Conservation (phyloP, 2,888 invertebrate species). For the Caradrina clavipalpis region DNA sequence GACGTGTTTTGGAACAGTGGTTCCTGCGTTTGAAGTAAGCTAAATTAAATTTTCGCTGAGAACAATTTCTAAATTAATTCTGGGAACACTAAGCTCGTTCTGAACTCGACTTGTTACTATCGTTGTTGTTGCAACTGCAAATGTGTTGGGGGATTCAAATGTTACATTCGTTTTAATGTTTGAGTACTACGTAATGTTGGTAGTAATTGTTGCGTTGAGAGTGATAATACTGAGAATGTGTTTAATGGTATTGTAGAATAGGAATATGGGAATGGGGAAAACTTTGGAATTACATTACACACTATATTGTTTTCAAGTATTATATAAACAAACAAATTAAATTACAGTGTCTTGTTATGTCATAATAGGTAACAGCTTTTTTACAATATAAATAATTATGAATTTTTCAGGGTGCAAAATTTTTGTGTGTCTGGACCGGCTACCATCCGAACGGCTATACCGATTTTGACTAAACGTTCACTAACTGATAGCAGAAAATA, state of each 20-base stretch:
- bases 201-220: constrained; percentile 20
- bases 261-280: not conserved
- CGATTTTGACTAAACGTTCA: no score
- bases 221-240: not conserved
- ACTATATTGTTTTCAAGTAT: no score
- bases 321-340: no score
- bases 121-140: constrained; percentile 43
- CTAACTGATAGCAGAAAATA: no score
- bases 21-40: constrained; percentile 65
- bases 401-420: no score
- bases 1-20: constrained; percentile 60
- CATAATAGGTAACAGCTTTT: no score
- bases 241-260: no score
- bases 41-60: constrained; percentile 64
- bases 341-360: no score
- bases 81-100: constrained; percentile 55
- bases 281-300: not conserved
- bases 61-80: constrained; percentile 67
- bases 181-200: constrained; percentile 9
- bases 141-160: constrained; percentile 34
- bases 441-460: no score
- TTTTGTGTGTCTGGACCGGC: no score
- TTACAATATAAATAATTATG: no score
- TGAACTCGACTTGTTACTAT: constrained; percentile 49
- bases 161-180: constrained; percentile 33